These are phyloP conservation scores for Strongylocentrotus purpuratus DNA, from an alignment of 35 echinoderm and acorn worm genomes.

Conservation along the genomic window DNA sequence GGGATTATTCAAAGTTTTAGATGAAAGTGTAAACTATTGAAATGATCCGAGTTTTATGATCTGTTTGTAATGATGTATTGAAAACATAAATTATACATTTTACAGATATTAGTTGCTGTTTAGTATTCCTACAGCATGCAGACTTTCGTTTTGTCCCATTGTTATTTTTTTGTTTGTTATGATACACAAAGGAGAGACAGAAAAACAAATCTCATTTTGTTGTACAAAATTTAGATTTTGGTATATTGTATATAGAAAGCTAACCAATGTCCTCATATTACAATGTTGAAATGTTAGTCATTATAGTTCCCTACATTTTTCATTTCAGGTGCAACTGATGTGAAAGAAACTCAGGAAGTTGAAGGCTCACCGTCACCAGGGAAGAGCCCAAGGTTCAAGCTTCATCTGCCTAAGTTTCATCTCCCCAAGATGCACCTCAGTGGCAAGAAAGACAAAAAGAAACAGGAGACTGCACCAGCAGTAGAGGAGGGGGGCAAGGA, in stretches of 20 bases:
- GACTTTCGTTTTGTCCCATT: background rate
- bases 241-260: background rate
- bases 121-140: background rate
- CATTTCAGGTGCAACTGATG: background rate
- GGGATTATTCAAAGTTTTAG: background rate
- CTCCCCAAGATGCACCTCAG: constrained; percentile 35
- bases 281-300: background rate
- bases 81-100: background rate
- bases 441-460: constrained; percentile 48
- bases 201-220: background rate
- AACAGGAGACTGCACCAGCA: background rate
- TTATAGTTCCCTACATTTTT: background rate
- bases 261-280: background rate
- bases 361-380: background rate
- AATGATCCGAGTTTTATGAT: too few relatives aligned
- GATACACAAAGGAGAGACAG: background rate
- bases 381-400: constrained; percentile 37
- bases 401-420: constrained; percentile 48
- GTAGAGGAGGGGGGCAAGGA: background rate
- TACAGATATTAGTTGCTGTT: background rate
- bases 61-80: background rate
- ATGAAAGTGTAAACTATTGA: background rate
- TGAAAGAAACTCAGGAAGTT: constrained; percentile 31
- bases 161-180: background rate
- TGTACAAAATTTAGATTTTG: background rate